phyloP scores from a whole-genome alignment of 2,888 invertebrate species.

The Phaedon cochleariae region DNA sequence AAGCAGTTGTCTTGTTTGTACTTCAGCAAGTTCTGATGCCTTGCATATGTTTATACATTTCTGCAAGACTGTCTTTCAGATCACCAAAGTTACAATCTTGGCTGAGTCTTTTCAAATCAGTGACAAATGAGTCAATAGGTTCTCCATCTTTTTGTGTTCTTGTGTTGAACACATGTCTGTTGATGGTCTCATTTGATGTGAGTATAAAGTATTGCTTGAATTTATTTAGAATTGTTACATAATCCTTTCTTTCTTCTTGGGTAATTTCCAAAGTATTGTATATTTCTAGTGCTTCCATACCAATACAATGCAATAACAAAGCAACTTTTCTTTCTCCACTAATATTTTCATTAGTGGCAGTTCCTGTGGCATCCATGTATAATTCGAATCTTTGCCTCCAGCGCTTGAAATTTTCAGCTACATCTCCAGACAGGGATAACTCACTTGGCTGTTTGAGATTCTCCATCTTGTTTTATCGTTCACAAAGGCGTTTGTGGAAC shows the following conservation, averaged over 20 bases:
- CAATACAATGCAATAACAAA: constrained; percentile 17
- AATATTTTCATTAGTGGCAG: not conserved
- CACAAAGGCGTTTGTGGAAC: too few relatives aligned
- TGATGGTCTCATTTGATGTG: constrained; percentile 2
- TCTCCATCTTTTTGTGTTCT: constrained; percentile 18
- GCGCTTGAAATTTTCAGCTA: constrained; percentile 1
- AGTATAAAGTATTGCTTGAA: constrained; percentile 19
- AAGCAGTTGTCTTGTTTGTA: not conserved
- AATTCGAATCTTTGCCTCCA: constrained; percentile 17
- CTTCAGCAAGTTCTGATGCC: constrained; percentile 10
- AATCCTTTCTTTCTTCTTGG: constrained; percentile 6
- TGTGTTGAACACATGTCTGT: constrained; percentile 14
- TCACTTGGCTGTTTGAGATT: too few relatives aligned
- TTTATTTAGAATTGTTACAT: not conserved
- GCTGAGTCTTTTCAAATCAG: not conserved
- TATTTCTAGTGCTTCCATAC: constrained; percentile 25
- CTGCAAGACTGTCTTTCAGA: not conserved
- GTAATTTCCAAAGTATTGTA: constrained; percentile 23
- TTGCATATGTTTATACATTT: constrained; percentile 13
- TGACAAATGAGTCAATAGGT: constrained; percentile 2
- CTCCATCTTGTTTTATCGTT: too few relatives aligned
- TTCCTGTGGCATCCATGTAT: constrained; percentile 11
- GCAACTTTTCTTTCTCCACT: constrained; percentile 20
- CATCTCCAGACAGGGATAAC: too few relatives aligned
- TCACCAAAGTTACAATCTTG: constrained; percentile 14